Evolutionary conservation across 2,888 invertebrate genomes (phyloP).

Genomic region (Microplitis manilae): DNA sequence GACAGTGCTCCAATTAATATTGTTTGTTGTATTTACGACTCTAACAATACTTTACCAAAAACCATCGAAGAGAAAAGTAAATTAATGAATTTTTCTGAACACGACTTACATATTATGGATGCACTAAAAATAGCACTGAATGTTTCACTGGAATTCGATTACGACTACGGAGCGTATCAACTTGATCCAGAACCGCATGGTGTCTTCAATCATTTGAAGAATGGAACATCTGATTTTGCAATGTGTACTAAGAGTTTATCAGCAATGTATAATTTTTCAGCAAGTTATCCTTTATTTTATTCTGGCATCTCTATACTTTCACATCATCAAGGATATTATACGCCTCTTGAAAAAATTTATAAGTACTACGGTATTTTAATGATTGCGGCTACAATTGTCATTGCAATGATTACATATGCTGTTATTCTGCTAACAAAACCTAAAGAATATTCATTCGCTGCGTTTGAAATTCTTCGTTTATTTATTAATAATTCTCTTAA

Average conservation of each 20-base stretch:
- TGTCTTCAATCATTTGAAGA: neutral
- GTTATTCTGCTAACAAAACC: neutral
- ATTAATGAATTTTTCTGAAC: neutral
- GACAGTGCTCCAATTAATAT: neutral
- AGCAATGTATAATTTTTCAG: neutral
- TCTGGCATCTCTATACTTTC: neutral
- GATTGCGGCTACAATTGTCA: neutral
- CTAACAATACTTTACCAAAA: neutral
- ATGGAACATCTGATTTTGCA: neutral
- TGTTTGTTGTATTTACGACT: neutral
- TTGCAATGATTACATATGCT: neutral
- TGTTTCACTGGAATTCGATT: neutral
- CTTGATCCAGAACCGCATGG: neutral
- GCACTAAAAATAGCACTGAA: neutral
- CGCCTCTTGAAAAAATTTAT: neutral
- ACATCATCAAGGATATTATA: neutral
- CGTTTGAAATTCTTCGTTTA: slow-evolving; percentile 7
- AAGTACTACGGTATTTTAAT: neutral
- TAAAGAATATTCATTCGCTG: neutral
- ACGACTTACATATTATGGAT: neutral
- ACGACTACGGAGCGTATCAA: neutral
- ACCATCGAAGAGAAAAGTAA: neutral
- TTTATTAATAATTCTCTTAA: neutral
- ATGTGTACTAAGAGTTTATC: neutral
- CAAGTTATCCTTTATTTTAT: neutral